Percentiles rank a stretch among this genome's conserved stretches.
These are phyloP conservation scores for Rhadina sibilatrix DNA, from an alignment of 2,113 vertebrate genomes.

Conservation along the genomic window DNA sequence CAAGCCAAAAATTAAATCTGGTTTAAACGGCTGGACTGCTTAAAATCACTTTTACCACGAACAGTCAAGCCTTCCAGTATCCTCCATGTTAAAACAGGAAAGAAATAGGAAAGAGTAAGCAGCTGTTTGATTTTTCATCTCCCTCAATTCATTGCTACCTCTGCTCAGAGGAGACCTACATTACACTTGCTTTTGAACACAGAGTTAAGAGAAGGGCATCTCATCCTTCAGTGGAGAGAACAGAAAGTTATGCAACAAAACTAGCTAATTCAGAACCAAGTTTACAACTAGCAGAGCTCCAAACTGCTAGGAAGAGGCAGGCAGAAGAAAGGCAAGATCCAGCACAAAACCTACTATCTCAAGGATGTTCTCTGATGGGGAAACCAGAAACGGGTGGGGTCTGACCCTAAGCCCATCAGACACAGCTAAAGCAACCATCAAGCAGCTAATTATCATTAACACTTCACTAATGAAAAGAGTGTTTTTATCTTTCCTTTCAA, in stretches of 20 bases:
- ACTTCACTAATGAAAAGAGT: accelerated
- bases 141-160: background rate
- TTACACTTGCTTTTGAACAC: background rate
- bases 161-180: background rate
- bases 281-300: background rate
- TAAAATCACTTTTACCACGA: background rate
- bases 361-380: background rate
- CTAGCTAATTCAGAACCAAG: background rate
- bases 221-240: background rate
- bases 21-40: background rate
- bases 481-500: background rate
- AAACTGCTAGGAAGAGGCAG: background rate
- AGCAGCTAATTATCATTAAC: background rate
- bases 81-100: background rate
- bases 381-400: background rate
- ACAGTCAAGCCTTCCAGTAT: background rate
- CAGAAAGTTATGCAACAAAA: background rate
- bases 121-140: background rate
- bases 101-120: background rate
- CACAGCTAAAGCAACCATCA: background rate
- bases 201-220: background rate
- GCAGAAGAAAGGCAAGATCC: background rate
- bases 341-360: background rate
- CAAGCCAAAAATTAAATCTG: background rate
- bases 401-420: background rate